These are phyloP conservation scores for Pelvicachromis taeniatus DNA, from an alignment of 2,113 vertebrate species.

Conservation along the genomic window DNA sequence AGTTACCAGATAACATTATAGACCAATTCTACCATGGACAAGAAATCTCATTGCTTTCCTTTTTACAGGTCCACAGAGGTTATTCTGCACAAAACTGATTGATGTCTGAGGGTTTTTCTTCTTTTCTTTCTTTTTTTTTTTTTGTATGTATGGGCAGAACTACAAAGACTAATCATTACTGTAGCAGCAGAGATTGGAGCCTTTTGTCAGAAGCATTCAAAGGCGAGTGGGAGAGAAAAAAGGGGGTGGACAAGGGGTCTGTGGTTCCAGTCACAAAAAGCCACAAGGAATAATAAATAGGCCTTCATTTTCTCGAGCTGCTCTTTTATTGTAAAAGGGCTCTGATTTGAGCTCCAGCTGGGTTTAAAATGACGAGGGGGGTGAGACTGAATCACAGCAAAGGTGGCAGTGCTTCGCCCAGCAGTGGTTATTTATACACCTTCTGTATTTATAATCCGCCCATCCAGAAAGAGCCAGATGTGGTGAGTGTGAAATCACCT, in stretches of 20 bases:
- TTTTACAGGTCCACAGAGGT: conserved; percentile 17
- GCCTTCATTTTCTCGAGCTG: conserved; percentile 3
- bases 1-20: neutral
- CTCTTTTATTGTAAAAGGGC: conserved; percentile 49
- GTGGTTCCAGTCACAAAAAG: conserved; percentile 30
- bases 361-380: conserved; percentile 36
- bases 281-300: conserved; percentile 32
- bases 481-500: neutral
- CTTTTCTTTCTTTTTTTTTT: neutral
- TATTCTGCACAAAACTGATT: conserved; percentile 8
- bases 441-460: neutral
- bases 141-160: conserved; percentile 6
- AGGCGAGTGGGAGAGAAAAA: conserved; percentile 5
- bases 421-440: conserved; percentile 20
- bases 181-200: conserved; percentile 13
- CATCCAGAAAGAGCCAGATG: neutral
- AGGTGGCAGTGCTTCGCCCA: neutral
- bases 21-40: neutral
- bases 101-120: neutral
- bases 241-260: neutral
- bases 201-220: conserved; percentile 43
- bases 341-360: conserved; percentile 53
- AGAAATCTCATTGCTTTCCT: conserved; percentile 10
- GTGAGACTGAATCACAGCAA: neutral
- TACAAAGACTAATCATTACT: conserved; percentile 46